phyloP scores from a whole-genome alignment of 2,797 vertebrate species.

The Cichlasoma orientale region DNA sequence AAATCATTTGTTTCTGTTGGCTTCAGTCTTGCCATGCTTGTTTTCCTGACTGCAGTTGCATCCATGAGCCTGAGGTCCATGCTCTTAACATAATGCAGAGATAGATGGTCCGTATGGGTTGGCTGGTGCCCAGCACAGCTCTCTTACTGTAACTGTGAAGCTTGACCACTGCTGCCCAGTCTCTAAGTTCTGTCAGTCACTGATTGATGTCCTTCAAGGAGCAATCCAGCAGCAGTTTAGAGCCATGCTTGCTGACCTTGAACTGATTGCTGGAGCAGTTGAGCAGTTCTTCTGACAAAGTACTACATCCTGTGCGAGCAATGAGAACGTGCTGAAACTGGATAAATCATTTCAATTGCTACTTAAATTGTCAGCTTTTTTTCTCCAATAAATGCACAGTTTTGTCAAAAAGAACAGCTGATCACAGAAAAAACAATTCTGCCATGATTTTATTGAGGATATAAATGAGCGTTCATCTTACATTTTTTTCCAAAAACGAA shows the following conservation, averaged over 20 bases:
- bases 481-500: not conserved
- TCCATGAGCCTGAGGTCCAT: not conserved
- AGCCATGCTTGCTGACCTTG: not conserved
- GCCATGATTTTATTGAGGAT: not conserved
- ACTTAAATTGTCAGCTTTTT: not conserved
- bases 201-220: slow-evolving; percentile 4
- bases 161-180: not conserved
- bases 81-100: not conserved
- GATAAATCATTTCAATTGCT: not conserved
- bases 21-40: not conserved
- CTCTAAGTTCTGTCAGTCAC: not conserved
- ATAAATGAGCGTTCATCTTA: not conserved
- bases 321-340: not conserved
- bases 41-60: not conserved
- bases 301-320: not conserved
- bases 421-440: not conserved
- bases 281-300: slow-evolving; percentile 6
- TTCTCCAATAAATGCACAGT: too few species aligned
- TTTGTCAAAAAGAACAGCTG: not conserved
- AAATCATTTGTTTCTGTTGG: not conserved
- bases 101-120: not conserved
- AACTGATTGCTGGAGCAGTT: slow-evolving; percentile 1
- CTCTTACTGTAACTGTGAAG: not conserved
- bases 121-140: not conserved
- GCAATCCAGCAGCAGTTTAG: not conserved